phyloP scores from a whole-genome alignment of 2,888 invertebrate genomes.

The Noctua fimbriata region DNA sequence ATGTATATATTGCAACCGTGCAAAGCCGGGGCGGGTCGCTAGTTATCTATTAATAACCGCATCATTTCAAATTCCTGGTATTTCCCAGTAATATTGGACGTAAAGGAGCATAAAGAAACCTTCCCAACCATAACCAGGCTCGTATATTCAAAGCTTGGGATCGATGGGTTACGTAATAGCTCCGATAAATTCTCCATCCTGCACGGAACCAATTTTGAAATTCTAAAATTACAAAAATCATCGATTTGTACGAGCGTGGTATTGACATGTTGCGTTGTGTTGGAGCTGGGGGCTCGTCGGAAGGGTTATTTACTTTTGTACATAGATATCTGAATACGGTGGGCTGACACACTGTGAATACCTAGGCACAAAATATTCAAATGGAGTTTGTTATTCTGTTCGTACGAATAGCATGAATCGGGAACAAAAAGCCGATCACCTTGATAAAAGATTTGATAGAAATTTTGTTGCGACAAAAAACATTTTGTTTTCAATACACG shows the following conservation, averaged over 20 bases:
- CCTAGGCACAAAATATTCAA: conserved; percentile 59
- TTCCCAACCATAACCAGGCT: conserved; percentile 42
- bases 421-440: conserved; percentile 57
- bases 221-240: conserved; percentile 61
- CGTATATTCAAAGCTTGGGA: conserved; percentile 47
- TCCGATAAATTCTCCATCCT: conserved; percentile 53
- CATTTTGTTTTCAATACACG: conserved; percentile 32
- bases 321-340: conserved; percentile 51
- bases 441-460: conserved; percentile 50
- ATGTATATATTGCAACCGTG: too few relatives aligned
- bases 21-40: too few relatives aligned
- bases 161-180: conserved; percentile 53
- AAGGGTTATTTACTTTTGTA: conserved; percentile 61
- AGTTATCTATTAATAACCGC: neutral
- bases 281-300: conserved; percentile 12
- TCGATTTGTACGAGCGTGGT: conserved; percentile 48
- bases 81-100: conserved; percentile 22
- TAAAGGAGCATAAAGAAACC: conserved; percentile 51
- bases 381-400: conserved; percentile 54
- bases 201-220: conserved; percentile 50
- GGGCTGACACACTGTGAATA: conserved; percentile 38
- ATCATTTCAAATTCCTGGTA: conserved; percentile 19
- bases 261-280: conserved; percentile 56
- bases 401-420: conserved; percentile 42
- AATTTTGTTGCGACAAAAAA: conserved; percentile 26